Evolutionary conservation across 1,140 invertebrate species (phyloP), one percentile per base, ranked within the genome.

Genomic region (Tetramorium alpestre): DNA sequence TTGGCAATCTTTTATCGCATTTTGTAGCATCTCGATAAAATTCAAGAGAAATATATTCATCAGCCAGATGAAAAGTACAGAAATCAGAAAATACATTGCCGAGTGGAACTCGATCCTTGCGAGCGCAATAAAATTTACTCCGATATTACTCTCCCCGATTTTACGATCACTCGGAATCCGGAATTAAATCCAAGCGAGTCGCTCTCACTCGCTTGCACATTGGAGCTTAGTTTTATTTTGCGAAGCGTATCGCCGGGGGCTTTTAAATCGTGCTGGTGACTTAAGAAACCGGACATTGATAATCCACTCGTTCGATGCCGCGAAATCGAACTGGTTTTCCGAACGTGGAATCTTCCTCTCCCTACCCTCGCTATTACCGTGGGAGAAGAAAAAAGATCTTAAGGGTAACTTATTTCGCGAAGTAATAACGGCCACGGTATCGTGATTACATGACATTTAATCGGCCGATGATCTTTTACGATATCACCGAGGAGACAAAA

Each of bases 101-200:
- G 60, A 60, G 25, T 38, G 84, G 58, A 82, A 89, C n/a, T 38
- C 25, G 88, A 90, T 90, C 64, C 16, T 84, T 90, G 87, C 70
- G 77, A 88, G 54, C 38, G 75, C 76, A 90, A 69, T 90, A 90
- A 90, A 90, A 88, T 90, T 90, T 88, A 86, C 54, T 82, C 82
- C 62, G 41, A 70, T 62, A 85, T 90, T 90, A 90, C 33, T 54
- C 25, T 51, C 22, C 38, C n/a, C 64, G 86, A 90, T 86, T 90
- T 88, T 90, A 90, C 81, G 89, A 90, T 88, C 81, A 28, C 47
- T 88, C 64, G 58, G 64, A 81, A 90, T 85, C 75, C 75, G 64
- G 49, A 90, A 90, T 90, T 87, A 90, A 90, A 89, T 70, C 28
- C 88, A 7, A 65, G n/a, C 28, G 78, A 38, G 38, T 85, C 28